These are phyloP conservation scores for Byasa hedistus DNA, from an alignment of 2,888 invertebrate species.

Conservation along the genomic window DNA sequence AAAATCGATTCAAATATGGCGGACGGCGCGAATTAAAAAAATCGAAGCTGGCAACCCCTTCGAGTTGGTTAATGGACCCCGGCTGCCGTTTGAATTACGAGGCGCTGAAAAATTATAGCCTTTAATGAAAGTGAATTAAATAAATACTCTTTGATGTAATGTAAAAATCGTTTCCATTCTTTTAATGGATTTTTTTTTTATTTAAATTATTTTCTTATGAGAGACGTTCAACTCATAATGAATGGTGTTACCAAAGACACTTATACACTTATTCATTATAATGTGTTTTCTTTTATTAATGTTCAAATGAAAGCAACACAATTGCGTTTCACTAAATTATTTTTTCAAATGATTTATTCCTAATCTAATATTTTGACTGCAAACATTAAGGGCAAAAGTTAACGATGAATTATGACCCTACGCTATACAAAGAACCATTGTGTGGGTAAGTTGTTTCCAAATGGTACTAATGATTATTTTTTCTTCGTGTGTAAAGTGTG, in stretches of 20 bases:
- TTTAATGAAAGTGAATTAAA: neutral
- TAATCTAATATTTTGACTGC: neutral
- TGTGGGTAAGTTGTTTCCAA: too few species aligned
- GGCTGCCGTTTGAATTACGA: slow-evolving; percentile 2
- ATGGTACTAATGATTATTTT: too few species aligned
- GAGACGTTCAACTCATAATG: too few species aligned
- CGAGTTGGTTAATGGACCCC: slow-evolving; percentile 5
- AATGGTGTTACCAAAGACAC: too few species aligned
- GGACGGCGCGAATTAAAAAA: slow-evolving; percentile 1
- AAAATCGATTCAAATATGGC: neutral
- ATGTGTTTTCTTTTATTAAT: too few species aligned
- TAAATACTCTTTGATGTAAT: neutral
- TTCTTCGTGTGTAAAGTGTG: too few species aligned
- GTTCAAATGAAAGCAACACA: too few species aligned
- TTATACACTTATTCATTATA: too few species aligned
- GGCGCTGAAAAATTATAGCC: neutral
- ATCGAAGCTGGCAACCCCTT: neutral
- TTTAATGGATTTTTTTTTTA: neutral
- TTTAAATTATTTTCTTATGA: too few species aligned
- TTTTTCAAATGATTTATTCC: too few species aligned
- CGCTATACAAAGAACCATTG: neutral
- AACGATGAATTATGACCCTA: neutral
- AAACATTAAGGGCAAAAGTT: neutral
- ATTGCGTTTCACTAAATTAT: too few species aligned
- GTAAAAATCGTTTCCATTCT: neutral